phyloP scores from a whole-genome alignment of 2,797 vertebrate genomes.

The Silurus lanzhouensis region DNA sequence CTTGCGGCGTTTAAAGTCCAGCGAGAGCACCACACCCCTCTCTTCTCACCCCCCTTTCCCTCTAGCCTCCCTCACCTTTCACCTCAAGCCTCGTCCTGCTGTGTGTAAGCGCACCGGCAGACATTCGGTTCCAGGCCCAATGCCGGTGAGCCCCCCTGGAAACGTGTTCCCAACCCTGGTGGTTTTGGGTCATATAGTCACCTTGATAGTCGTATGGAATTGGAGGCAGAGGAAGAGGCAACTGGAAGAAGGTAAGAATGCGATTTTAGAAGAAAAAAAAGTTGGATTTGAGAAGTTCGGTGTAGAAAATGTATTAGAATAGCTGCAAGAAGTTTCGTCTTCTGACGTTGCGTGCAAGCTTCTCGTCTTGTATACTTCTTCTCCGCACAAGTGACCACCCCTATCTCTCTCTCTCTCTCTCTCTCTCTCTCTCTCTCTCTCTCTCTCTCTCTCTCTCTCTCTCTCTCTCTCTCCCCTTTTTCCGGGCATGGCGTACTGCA shows the following conservation, averaged over 20 bases:
- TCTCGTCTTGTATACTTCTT: constrained; percentile 29
- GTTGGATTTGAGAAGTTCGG: neutral
- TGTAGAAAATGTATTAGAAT: neutral
- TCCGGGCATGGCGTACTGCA: constrained; percentile 60
- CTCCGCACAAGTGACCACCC: constrained; percentile 49
- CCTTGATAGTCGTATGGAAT: constrained; percentile 79
- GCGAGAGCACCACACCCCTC: constrained; percentile 65
- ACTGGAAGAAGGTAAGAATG: constrained; percentile 72
- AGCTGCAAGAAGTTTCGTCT: neutral
- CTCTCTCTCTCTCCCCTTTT: constrained; percentile 55
- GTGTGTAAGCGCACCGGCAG: constrained; percentile 52
- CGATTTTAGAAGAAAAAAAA: neutral
- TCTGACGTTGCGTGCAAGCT: constrained; percentile 25
- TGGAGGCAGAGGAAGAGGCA: constrained; percentile 73
- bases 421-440: constrained; percentile 40
- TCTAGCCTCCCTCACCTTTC: constrained; percentile 61
- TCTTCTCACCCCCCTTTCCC: constrained; percentile 21
- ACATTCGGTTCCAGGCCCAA: constrained; percentile 66
- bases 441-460: constrained; percentile 21
- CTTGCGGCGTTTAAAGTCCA: constrained; percentile 64
- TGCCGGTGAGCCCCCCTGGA: constrained; percentile 76
- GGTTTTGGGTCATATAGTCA: constrained; percentile 81
- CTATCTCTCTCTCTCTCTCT: constrained; percentile 33
- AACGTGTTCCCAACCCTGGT: constrained; percentile 84
- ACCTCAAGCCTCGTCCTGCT: constrained; percentile 45